These are phyloP conservation scores for Hyperoplus lanceolatus DNA, from an alignment of 2,797 vertebrate species.

Conservation along the genomic window DNA sequence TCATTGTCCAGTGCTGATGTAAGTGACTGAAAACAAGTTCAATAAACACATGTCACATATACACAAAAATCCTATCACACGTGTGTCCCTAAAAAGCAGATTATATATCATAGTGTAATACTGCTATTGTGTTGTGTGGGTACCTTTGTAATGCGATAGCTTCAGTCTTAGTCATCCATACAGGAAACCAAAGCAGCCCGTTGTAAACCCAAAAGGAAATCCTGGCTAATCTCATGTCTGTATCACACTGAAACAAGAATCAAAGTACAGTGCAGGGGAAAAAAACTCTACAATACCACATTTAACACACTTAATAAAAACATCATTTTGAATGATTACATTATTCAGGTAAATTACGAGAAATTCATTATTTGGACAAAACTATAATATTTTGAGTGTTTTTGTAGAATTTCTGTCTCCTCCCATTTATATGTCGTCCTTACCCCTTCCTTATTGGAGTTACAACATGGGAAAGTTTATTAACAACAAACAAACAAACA, in stretches of 20 bases:
- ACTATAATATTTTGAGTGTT: not conserved
- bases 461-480: not conserved
- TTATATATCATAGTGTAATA: not conserved
- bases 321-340: not conserved
- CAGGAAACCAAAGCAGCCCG: slow-evolving; percentile 52
- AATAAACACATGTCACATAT: not conserved
- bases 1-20: not conserved
- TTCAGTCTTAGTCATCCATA: slow-evolving; percentile 40
- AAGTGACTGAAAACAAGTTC: not conserved
- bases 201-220: slow-evolving; percentile 49
- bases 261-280: slow-evolving; percentile 7
- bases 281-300: not conserved
- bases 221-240: slow-evolving; percentile 55
- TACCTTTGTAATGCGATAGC: slow-evolving; percentile 19
- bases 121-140: not conserved
- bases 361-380: not conserved
- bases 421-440: not conserved
- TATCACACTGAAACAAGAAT: slow-evolving; percentile 43
- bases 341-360: not conserved
- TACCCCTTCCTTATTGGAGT: not conserved
- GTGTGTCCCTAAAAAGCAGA: not conserved
- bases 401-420: not conserved
- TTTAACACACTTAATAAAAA: not conserved
- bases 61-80: not conserved
- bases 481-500: not conserved